Conservation (phyloP, 2,797 vertebrate genomes). For the Peromyscus eremicus region DNA sequence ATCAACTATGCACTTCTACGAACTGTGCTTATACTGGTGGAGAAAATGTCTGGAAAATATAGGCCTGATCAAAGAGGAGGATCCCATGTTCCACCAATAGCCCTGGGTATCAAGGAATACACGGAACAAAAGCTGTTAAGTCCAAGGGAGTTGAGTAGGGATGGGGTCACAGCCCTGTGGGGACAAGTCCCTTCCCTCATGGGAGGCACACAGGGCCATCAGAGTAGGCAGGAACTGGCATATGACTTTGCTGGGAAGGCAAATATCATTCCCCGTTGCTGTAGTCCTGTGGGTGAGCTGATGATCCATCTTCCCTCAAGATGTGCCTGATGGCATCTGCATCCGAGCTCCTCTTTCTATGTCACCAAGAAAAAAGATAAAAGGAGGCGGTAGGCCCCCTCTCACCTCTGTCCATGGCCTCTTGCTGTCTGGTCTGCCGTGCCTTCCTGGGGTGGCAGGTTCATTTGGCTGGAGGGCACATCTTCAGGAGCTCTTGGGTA, state of each 20-base stretch:
- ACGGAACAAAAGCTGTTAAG: neutral
- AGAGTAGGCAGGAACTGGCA: neutral
- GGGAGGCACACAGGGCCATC: neutral
- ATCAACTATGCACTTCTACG: fast-evolving
- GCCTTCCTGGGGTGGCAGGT: neutral
- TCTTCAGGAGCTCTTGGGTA: neutral
- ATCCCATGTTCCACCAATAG: fast-evolving
- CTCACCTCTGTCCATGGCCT: fast-evolving
- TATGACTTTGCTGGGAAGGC: slow-evolving; percentile 62
- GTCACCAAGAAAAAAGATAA: slow-evolving; percentile 32
- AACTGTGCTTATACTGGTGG: neutral
- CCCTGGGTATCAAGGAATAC: fast-evolving
- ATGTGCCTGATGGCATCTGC: slow-evolving; percentile 15
- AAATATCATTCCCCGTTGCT: neutral
- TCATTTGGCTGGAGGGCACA: neutral
- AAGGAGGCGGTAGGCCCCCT: neutral
- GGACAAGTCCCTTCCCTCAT: neutral
- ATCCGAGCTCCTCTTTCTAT: slow-evolving; percentile 5
- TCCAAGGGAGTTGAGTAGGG: neutral
- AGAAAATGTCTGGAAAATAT: neutral
- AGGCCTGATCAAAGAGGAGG: neutral
- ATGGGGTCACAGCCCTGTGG: neutral
- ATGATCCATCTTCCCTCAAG: slow-evolving; percentile 50
- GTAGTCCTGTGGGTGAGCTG: slow-evolving; percentile 24
- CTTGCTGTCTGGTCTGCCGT: too few species aligned